Evolutionary conservation across 2,797 vertebrate species (phyloP).

Genomic region (Gallinago stenura): DNA sequence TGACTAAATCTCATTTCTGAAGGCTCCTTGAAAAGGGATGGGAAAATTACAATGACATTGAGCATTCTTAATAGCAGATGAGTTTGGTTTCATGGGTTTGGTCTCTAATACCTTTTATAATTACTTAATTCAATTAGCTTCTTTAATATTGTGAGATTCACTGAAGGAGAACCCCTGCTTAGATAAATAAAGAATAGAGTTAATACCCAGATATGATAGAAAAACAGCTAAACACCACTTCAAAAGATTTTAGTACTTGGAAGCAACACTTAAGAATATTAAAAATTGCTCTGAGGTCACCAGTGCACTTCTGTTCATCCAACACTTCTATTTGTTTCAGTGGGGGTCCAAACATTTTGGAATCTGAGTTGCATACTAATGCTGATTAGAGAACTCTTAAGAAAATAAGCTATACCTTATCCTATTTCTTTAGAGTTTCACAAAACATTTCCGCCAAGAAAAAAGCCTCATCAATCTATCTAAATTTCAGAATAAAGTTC

Average conservation of each 20-base stretch:
- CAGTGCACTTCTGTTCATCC: not conserved
- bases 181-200: not conserved
- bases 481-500: not conserved
- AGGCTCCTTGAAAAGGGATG: not conserved
- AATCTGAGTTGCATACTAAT: not conserved
- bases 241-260: constrained; percentile 2
- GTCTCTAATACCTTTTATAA: not conserved
- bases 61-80: not conserved
- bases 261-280: constrained; percentile 9
- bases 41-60: not conserved
- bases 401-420: constrained; percentile 48
- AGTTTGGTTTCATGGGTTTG: not conserved
- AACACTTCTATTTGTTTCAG: constrained; percentile 18
- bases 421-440: not conserved
- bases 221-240: not conserved
- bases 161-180: constrained; percentile 1
- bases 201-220: not conserved
- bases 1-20: not conserved
- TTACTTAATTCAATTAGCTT: constrained; percentile 38
- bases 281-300: constrained; percentile 7
- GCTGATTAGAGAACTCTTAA: not conserved
- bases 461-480: not conserved
- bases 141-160: constrained; percentile 1
- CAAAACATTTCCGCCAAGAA: not conserved
- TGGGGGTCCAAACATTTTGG: constrained; percentile 34